A percentile compares a stretch with the other conserved stretches of the same genome.
Conservation (phyloP, 2,113 vertebrate genomes). For the Rhadina sibilatrix region DNA sequence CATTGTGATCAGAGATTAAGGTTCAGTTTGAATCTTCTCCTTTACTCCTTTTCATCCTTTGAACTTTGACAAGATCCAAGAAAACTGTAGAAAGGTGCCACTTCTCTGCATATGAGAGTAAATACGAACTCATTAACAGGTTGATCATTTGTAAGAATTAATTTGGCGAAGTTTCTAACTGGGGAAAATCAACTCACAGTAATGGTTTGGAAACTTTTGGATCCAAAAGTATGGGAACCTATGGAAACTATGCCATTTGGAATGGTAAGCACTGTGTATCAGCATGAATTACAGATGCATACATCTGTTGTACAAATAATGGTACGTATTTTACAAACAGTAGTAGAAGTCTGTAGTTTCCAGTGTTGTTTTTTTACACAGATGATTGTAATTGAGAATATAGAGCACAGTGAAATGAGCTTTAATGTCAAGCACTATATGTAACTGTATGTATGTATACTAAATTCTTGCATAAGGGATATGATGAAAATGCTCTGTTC, state of each 20-base stretch:
- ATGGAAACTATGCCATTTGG: neutral
- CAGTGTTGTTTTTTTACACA: neutral
- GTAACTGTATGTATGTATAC: too few relatives aligned
- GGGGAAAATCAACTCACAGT: neutral
- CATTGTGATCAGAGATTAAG: neutral
- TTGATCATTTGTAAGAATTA: neutral
- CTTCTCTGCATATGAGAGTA: neutral
- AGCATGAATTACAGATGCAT: neutral
- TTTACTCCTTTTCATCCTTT: neutral
- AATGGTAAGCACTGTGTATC: neutral
- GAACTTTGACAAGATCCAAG: neutral
- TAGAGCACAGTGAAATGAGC: neutral
- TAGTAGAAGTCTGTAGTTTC: neutral
- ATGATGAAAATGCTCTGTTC: neutral
- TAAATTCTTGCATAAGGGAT: neutral
- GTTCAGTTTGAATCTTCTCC: neutral
- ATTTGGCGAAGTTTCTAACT: neutral
- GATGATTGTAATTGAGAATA: neutral
- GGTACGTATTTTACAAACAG: neutral
- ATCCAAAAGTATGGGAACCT: neutral
- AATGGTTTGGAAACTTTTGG: neutral
- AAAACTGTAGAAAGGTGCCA: neutral
- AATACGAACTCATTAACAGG: neutral
- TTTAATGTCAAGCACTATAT: neutral
- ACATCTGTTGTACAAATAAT: neutral